These are phyloP conservation scores for Brachirus orientalis DNA, from an alignment of 2,113 vertebrate species.

Conservation along the genomic window DNA sequence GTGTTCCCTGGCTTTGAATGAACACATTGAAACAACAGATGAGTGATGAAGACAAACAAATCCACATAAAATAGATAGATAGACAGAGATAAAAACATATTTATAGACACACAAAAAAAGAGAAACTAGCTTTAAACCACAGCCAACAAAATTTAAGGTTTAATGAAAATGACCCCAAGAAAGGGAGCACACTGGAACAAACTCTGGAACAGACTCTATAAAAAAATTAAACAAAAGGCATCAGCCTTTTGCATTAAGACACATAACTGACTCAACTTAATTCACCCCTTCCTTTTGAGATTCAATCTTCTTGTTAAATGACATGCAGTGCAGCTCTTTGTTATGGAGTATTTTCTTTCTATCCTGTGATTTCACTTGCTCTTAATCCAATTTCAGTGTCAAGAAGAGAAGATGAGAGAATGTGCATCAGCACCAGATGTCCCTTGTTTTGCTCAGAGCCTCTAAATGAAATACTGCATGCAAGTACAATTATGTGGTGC, in stretches of 20 bases:
- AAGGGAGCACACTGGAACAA: slow-evolving; percentile 1
- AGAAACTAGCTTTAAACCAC: slow-evolving; percentile 33
- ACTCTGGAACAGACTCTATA: not conserved
- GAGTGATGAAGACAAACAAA: slow-evolving; percentile 56
- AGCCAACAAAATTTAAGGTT: slow-evolving; percentile 13
- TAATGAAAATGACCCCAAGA: slow-evolving; percentile 43
- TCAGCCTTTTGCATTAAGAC: slow-evolving; percentile 30
- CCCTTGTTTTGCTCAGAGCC: slow-evolving; percentile 36
- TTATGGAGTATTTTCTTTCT: slow-evolving; percentile 46
- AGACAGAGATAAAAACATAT: slow-evolving; percentile 40
- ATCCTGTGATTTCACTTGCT: slow-evolving; percentile 78
- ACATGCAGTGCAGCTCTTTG: slow-evolving; percentile 51
- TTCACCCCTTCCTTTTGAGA: slow-evolving; percentile 44
- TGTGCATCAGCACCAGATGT: slow-evolving; percentile 48
- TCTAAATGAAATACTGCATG: slow-evolving; percentile 29
- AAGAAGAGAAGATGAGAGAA: slow-evolving; percentile 41
- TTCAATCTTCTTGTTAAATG: slow-evolving; percentile 70
- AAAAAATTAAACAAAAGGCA: slow-evolving; percentile 25
- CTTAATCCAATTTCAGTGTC: slow-evolving; percentile 66
- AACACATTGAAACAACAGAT: slow-evolving; percentile 56
- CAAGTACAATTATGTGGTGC: slow-evolving; percentile 19
- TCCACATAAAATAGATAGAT: slow-evolving; percentile 26
- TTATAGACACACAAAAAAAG: not conserved
- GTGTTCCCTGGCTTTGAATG: too few relatives aligned
- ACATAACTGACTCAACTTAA: slow-evolving; percentile 39